Evolutionary conservation across 2,113 vertebrate genomes (phyloP), one percentile per base, ranked within the genome.

Genomic region (Gambusia holbrooki): DNA sequence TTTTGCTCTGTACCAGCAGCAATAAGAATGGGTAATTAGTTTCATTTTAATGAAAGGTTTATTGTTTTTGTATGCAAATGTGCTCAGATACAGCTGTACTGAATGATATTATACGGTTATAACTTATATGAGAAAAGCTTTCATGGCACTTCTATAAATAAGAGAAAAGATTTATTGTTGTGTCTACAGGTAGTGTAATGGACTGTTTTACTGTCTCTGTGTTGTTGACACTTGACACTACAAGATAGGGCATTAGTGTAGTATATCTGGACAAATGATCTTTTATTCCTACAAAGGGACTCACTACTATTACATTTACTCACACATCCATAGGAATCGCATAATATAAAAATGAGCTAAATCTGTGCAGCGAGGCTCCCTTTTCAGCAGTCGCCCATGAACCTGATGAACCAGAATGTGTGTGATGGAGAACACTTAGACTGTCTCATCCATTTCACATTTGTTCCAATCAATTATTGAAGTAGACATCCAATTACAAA

Each of bases 381-480:
- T 83, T 84, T 84, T 80, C 83, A 89, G 88, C 83, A 90, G 85
- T 85, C 79, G 80, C 73, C 84, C 67, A 78, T 92, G 90, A 93
- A 92, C 84, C 82, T 85, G 79, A 90, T 90, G 88, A 92, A 92
- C 87, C 88, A 86, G 86, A 91, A 89, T 89, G 78, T 89, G 77
- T 92, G 92, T 94, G 93, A 95, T 94, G 93, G 94, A 94, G 93
- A 92, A 94, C 93, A 93, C 92, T 94, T 92, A 94, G 92, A 91
- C 90, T 90, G 91, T 93, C 94, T 94, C 93, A 93, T 94, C 94
- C 93, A 94, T 94, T 94, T 94, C 92, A 92, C 93, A 94, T 95
- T 95, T 94, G 93, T 94, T 95, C 93, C 92, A 94, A 95, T 95
- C 94, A 95, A 95, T 95, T 95, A 95, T 95, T 95, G 90, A 95